Evolutionary conservation across 2,888 invertebrate genomes (phyloP).

Genomic region (Acanthosepion lycidas): DNA sequence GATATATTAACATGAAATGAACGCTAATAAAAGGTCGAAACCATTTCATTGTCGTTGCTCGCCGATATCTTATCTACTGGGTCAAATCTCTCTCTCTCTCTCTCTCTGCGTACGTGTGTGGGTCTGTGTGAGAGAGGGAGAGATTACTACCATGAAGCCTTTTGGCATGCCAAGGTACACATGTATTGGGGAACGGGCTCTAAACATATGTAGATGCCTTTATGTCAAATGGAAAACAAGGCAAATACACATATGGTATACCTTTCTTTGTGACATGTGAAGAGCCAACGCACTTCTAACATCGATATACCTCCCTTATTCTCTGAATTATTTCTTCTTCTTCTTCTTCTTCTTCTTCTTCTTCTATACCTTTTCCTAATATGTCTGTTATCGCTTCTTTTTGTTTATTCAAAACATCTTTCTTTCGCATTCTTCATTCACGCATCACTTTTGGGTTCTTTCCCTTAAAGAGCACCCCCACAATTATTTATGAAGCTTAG

Average conservation of each 20-base stretch:
- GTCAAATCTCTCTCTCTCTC: background rate
- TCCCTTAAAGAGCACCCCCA: background rate
- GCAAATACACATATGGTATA: slow-evolving; percentile 18
- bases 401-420: background rate
- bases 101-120: background rate
- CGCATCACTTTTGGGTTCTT: background rate
- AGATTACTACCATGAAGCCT: background rate
- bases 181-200: background rate
- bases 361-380: background rate
- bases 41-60: background rate
- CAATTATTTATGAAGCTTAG: no score
- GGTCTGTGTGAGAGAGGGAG: no score
- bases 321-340: background rate
- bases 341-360: background rate
- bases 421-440: no score
- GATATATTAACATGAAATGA: background rate
- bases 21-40: background rate
- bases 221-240: background rate
- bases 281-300: background rate
- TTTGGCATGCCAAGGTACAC: background rate
- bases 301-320: background rate
- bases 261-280: slow-evolving; percentile 12
- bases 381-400: background rate
- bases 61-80: background rate
- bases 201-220: background rate